Base-by-base conservation (phyloP, 2,113 vertebrate species). In the Motacilla tschutschensis region DNA sequence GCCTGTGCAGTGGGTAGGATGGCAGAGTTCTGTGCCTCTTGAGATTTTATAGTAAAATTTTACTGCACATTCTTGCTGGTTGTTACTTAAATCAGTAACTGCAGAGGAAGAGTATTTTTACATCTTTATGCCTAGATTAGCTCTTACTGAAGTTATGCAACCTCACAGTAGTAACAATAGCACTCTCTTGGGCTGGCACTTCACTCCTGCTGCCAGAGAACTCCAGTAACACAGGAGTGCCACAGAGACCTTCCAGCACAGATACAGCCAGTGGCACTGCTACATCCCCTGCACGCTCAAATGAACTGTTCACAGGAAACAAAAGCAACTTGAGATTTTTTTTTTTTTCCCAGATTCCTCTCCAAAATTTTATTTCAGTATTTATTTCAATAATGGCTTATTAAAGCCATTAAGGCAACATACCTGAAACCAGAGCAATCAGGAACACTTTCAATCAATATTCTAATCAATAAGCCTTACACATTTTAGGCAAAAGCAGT, bases 81-180 rank as follows among this genome's bases (percentile, higher is more conserved):
- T 46, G 62, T 47, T 33, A 53, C 19, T 31, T 63, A 50, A 50
- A 64, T 55, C 62, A 81, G 63, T 38, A 48, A 43, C 60, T 48
- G 24, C 1, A 51, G 25, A 38, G 51, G 46, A 93, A 26, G 26
- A 55, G 72, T 44, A 66, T 63, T 90, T 77, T 82, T 60, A 66
- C 57, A 60, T 82, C 75, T 87, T 38, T 44, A 4, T 46, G 50
- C 50, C 81, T 86, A 60, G 53, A 64, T 70, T 18, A 77, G 75
- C 50, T 87, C 24, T 55, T 10, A 21, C 75, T 59, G 40, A 78
- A 67, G 53, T 94, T 89, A 81, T 13, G 59, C 71, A 91, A 88
- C 41, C 64, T 80, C 40, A 2, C 1, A 0, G 60, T 5, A 67
- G 72, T 63, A 80, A 86, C 78, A 79, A 48, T 15, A 71, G 51